Conservation (phyloP, 2,113 vertebrate genomes). For the Tautogolabrus adspersus region DNA sequence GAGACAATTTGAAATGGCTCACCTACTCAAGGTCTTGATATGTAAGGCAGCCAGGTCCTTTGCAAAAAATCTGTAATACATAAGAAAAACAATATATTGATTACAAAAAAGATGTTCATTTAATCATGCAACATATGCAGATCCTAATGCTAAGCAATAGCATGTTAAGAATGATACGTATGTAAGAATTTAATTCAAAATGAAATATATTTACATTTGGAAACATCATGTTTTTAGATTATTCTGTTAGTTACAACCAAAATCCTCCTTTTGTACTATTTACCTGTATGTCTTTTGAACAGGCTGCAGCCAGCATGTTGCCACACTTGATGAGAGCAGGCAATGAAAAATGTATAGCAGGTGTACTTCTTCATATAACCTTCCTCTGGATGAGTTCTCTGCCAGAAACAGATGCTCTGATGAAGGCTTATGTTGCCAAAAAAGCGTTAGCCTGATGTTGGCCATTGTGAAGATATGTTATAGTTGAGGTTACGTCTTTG, state of each 20-base stretch:
- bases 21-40: neutral
- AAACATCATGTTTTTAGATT: neutral
- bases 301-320: slow-evolving; percentile 50
- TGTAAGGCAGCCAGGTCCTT: neutral
- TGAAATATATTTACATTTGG: neutral
- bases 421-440: slow-evolving; percentile 67
- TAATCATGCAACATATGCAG: too few relatives aligned
- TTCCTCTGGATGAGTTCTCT: slow-evolving; percentile 59
- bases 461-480: slow-evolving; percentile 58
- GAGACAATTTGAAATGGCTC: neutral
- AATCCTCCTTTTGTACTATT: neutral
- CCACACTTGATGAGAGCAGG: slow-evolving; percentile 62
- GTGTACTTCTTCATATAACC: slow-evolving; percentile 67
- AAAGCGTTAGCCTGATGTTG: slow-evolving; percentile 59
- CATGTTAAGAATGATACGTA: too few relatives aligned
- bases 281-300: slow-evolving; percentile 24
- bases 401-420: slow-evolving; percentile 68
- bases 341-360: slow-evolving; percentile 69
- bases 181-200: too few relatives aligned
- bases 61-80: neutral
- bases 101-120: too few relatives aligned
- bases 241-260: neutral
- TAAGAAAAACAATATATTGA: neutral
- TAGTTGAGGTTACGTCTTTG: slow-evolving; percentile 54
- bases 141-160: too few relatives aligned